phyloP scores from a whole-genome alignment of 2,113 vertebrate species.

The Gadus macrocephalus region DNA sequence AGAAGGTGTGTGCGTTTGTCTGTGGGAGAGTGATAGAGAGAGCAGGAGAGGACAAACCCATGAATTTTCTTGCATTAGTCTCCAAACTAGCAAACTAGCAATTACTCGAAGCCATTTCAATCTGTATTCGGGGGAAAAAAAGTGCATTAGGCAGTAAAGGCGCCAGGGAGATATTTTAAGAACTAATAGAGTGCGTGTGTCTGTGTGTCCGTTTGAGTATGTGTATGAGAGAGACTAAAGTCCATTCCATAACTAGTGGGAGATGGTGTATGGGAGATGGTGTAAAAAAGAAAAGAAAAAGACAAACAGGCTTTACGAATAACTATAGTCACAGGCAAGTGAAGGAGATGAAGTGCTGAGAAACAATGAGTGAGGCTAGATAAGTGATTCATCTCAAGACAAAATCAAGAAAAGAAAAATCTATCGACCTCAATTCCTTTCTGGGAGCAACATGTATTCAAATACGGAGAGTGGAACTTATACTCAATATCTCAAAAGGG shows the following conservation, averaged over 20 bases:
- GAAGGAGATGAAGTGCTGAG: too few species aligned
- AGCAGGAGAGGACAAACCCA: constrained; percentile 18
- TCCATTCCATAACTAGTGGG: background rate
- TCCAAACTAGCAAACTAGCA: constrained; percentile 25
- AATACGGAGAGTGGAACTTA: too few species aligned
- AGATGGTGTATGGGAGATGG: background rate
- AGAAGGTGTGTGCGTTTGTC: too few species aligned
- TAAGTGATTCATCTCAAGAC: too few species aligned
- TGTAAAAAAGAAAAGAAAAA: background rate
- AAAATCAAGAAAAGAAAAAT: too few species aligned
- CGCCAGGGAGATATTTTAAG: constrained; percentile 17
- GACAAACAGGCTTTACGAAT: background rate
- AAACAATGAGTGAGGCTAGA: too few species aligned
- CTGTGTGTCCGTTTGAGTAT: background rate
- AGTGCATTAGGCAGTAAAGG: constrained; percentile 39
- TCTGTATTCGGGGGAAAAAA: constrained; percentile 33
- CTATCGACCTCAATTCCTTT: too few species aligned
- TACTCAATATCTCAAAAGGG: too few species aligned
- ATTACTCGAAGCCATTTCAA: constrained; percentile 33
- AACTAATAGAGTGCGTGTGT: constrained; percentile 6
- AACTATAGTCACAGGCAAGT: too few species aligned
- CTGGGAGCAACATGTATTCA: too few species aligned
- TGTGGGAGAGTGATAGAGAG: constrained; percentile 5
- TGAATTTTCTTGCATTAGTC: constrained; percentile 30
- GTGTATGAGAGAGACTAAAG: background rate